Evolutionary conservation across 1,140 invertebrate genomes (phyloP), one percentile per base, ranked within the genome.

Genomic region (Aphaenogaster ashmeadi): DNA sequence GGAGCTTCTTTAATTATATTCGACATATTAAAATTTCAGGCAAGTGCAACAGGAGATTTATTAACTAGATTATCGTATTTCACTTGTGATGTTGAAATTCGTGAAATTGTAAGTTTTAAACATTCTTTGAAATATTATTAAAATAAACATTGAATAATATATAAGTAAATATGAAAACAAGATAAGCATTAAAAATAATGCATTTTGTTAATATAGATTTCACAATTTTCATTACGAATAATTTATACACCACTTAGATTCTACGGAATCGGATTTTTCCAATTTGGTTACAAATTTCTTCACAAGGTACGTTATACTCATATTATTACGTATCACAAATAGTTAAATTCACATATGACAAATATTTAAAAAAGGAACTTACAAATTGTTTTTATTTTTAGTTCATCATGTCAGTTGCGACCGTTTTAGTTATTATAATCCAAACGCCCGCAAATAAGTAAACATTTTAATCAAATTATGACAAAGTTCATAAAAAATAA

Each of bases 321-420:
- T 27, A n/a, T 21, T 78, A 21, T 78, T 78, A 27, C 27, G 27
- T 27, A 27, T 27, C 27, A 13, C 74, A 78, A 78, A 78, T 78
- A 41, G 36, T 8, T 56, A 44, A 44, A 44, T 44, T 44, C 8
- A 27, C 27, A 27, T 27, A 44, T 44, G 41, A 66, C 7, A 66
- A 66, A 38, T 38, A 66, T 18, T 41, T 4, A 41, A 38, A 38
- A 38, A 64, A 6, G 5, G 6, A 38, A 58, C 13, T 27, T 27
- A 2, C 13, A 52, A 7, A 0, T 4, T 56, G n/a, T 56, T 18
- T 56, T 4, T 56, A 13, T 66, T 66, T 66, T 41, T 66, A 66
- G 62, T 66, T 66, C 15, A 27, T 9, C 6, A 38, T 33, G 11
- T 66, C 62, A 18, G 18, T 66, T 66, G 15, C 15, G 7, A 66